Evolutionary conservation across 53 echinoderm and acorn worm species (phyloP).

Genomic region (Paracentrotus lividus): DNA sequence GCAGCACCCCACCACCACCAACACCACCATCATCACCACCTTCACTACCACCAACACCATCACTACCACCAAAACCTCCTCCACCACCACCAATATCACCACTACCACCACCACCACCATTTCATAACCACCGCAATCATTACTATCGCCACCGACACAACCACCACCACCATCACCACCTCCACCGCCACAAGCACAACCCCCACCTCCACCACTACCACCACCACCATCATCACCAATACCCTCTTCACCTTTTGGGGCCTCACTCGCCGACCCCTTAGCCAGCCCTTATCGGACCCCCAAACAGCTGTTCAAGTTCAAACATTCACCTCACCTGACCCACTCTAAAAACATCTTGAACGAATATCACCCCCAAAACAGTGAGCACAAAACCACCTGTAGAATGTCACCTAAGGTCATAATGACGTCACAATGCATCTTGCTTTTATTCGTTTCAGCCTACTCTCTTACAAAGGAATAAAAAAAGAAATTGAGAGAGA

Average conservation of each 20-base stretch:
- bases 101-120: too few species aligned
- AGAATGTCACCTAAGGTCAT: slow-evolving; percentile 47
- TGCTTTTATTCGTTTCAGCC: neutral
- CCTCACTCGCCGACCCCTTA: neutral
- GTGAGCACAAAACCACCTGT: slow-evolving; percentile 53
- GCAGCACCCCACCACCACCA: too few species aligned
- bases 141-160: too few species aligned
- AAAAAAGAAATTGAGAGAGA: neutral
- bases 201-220: neutral
- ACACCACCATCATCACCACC: too few species aligned
- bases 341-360: neutral
- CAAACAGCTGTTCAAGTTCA: slow-evolving; percentile 54
- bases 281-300: neutral
- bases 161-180: too few species aligned
- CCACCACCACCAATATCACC: too few species aligned
- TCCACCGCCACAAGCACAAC: too few species aligned
- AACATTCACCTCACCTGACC: slow-evolving; percentile 35
- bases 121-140: too few species aligned
- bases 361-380: slow-evolving; percentile 28
- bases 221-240: neutral
- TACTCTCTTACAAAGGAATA: neutral
- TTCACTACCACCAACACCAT: too few species aligned
- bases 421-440: slow-evolving; percentile 43
- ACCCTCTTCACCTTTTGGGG: neutral
- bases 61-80: too few species aligned